Base-by-base conservation (phyloP, 2,113 vertebrate genomes). In the Nestor notabilis region DNA sequence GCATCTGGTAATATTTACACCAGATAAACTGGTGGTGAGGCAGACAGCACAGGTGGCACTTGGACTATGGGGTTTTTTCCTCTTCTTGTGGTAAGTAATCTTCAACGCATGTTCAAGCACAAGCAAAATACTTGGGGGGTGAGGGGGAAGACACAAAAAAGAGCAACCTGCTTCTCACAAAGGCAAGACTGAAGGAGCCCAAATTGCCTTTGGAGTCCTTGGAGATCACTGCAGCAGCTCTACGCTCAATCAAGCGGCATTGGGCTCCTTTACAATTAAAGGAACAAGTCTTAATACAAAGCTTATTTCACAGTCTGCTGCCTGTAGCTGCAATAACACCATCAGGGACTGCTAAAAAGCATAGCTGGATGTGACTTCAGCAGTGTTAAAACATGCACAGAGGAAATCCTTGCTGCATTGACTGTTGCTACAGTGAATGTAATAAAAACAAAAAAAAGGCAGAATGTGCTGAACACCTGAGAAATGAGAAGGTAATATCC, bases 1-100 rank as follows among this genome's bases (percentile, higher is more conserved):
- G 35, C 91, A 88, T 93, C 93, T 94, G 90, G 75, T 69, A 85
- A 63, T 86, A 79, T 90, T 90, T 90, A 90, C 19, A 49, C 28
- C 25, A 92, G 87, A 95, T 80, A 91, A 87, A 79, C 37, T 83
- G 76, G 28, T 86, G 58, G 21, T 88, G 37, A 85, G 53, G 37
- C 78, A 85, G 70, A 53, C 58, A 88, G 75, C 70, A 77, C 28
- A 65, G 49, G n/a, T 8, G 0, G 53, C n/a, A 35, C 44, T 85
- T 46, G 28, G 58, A 53, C 70, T 49, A 8, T 53, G n/a, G 4
- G 15, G 75, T 53, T 72, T 47, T 41, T 19, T 7, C 31, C 29
- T 46, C 27, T 90, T 87, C 74, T 95, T 91, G 39, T 37, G 41
- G 50, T 31, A 87, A 89, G 82, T 60, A 76, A 69, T 83, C 66